These are phyloP conservation scores for Strigamia crassipes DNA, from an alignment of 2,888 invertebrate species.

Conservation along the genomic window DNA sequence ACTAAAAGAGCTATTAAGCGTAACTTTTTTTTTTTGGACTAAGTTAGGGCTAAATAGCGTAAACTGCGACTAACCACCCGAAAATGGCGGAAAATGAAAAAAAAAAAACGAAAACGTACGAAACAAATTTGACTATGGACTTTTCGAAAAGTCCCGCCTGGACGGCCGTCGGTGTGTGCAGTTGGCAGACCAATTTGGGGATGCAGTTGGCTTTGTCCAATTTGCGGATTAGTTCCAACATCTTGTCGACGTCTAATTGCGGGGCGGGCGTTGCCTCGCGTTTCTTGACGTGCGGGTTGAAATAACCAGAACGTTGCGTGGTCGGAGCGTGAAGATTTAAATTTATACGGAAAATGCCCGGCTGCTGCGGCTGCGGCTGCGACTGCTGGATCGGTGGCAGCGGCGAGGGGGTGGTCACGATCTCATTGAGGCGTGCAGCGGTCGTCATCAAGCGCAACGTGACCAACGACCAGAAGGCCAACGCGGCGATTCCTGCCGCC, in stretches of 20 bases:
- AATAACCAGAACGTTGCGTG: constrained; percentile 13
- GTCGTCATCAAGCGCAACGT: background rate
- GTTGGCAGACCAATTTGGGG: constrained; percentile 24
- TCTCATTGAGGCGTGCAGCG: constrained; percentile 7
- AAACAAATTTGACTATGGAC: constrained; percentile 41
- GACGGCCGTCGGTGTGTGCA: background rate
- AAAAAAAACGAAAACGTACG: background rate
- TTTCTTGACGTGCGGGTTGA: constrained; percentile 29
- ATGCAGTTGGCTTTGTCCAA: constrained; percentile 45
- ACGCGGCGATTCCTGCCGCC: background rate
- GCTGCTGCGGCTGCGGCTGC: constrained; percentile 43
- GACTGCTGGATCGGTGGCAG: background rate
- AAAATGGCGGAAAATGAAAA: background rate
- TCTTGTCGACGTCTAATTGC: constrained; percentile 18
- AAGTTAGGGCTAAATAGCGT: no score
- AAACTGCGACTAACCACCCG: no score
- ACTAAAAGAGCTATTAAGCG: no score
- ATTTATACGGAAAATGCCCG: background rate
- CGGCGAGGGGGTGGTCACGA: background rate
- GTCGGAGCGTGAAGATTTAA: constrained; percentile 14
- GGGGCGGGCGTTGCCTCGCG: background rate
- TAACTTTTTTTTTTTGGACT: no score
- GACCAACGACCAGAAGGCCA: constrained; percentile 17
- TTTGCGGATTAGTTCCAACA: constrained; percentile 24
- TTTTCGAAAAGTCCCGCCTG: constrained; percentile 11